Conservation (phyloP, 2,113 vertebrate species). For the Tachysurus fulvidraco region DNA sequence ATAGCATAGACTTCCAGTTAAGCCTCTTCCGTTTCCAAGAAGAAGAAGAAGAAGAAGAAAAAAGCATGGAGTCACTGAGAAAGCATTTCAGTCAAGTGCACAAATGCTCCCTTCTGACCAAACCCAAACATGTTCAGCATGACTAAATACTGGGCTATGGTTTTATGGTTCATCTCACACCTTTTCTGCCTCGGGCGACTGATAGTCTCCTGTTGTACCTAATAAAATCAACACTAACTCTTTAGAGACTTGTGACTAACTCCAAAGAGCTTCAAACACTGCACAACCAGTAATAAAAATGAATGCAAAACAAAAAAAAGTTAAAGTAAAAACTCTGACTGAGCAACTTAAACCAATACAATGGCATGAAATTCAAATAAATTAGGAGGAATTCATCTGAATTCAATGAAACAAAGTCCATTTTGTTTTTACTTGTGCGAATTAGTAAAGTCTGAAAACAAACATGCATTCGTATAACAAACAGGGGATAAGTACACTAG, state of each 20-base stretch:
- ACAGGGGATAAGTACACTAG: background rate
- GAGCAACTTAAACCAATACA: background rate
- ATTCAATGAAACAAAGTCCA: background rate
- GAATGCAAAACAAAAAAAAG: background rate
- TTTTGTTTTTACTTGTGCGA: background rate
- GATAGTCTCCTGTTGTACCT: background rate
- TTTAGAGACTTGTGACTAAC: background rate
- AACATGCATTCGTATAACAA: background rate
- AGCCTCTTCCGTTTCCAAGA: background rate
- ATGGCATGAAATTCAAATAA: background rate
- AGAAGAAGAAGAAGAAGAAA: background rate
- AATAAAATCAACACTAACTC: background rate
- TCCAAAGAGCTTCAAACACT: background rate
- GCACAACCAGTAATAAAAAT: background rate
- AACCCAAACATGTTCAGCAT: background rate
- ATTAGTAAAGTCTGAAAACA: background rate
- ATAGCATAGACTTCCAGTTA: background rate
- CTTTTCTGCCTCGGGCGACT: background rate
- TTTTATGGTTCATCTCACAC: background rate
- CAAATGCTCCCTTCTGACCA: too few relatives aligned
- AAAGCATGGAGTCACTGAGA: background rate
- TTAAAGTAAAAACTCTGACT: background rate
- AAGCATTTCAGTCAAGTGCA: background rate
- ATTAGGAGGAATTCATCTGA: too few relatives aligned
- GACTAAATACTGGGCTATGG: background rate